phyloP scores from a whole-genome alignment of 2,113 vertebrate genomes.

The Pluvialis apricaria region DNA sequence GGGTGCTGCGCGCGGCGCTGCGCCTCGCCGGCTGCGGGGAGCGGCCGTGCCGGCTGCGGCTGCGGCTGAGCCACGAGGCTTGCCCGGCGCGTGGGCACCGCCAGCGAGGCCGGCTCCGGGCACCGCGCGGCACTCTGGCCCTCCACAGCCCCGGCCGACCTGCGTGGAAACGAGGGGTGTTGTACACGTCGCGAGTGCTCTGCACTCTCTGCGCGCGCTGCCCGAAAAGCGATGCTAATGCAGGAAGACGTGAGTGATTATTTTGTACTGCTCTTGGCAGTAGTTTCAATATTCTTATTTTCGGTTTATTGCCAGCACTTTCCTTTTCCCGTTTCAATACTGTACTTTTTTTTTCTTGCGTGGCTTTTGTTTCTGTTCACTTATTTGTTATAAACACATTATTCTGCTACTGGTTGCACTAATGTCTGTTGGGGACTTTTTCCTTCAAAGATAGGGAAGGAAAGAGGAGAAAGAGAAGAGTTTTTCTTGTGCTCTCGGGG shows the following conservation, averaged over 20 bases:
- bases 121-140: neutral
- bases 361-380: neutral
- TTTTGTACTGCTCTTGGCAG: neutral
- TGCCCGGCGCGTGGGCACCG: too few species aligned
- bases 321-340: neutral
- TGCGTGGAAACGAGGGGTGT: neutral
- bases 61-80: too few species aligned
- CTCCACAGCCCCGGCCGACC: too few species aligned
- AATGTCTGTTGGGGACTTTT: neutral
- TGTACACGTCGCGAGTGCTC: neutral
- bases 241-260: neutral
- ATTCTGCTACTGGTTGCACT: neutral
- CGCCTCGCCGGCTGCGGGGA: neutral
- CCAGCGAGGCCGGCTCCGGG: too few species aligned
- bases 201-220: neutral
- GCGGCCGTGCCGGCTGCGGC: too few species aligned
- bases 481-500: neutral
- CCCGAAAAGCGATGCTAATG: neutral
- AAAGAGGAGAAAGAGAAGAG: neutral
- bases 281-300: neutral
- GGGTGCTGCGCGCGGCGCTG: accelerated
- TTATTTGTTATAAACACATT: neutral
- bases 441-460: neutral
- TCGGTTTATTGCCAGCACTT: neutral
- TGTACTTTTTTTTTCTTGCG: neutral